Percentiles rank a stretch among this genome's conserved stretches.
Conservation (phyloP, 2,113 vertebrate genomes). For the Merops nubicus region DNA sequence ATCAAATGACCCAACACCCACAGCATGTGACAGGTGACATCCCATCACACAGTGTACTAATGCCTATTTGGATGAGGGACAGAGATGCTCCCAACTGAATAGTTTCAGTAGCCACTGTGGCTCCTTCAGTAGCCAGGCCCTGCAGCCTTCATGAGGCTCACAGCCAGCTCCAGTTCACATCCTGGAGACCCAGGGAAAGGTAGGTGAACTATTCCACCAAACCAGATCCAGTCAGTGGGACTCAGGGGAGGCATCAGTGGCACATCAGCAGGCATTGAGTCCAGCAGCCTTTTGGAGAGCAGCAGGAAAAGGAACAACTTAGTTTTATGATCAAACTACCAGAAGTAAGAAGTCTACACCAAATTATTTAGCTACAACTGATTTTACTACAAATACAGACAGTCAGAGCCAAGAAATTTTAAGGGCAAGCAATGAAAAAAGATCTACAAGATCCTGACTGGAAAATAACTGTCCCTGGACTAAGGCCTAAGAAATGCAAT, state of each 20-base stretch:
- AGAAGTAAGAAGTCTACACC: background rate
- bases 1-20: rapidly evolving
- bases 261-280: background rate
- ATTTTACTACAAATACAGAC: background rate
- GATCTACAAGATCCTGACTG: background rate
- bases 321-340: background rate
- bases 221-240: background rate
- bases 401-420: background rate
- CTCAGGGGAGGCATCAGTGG: background rate
- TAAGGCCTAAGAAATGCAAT: background rate
- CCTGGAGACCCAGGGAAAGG: background rate
- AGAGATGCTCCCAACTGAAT: background rate
- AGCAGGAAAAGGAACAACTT: background rate
- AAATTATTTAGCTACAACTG: background rate
- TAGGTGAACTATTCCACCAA: background rate
- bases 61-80: background rate
- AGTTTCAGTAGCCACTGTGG: background rate
- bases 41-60: rapidly evolving
- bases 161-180: background rate
- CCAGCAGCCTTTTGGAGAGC: background rate
- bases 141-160: background rate
- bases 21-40: rapidly evolving
- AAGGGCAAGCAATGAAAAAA: background rate
- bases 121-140: background rate
- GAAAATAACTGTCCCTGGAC: background rate